Evolutionary conservation across 2,888 invertebrate genomes (phyloP).

Genomic region (Copidosoma aretas): DNA sequence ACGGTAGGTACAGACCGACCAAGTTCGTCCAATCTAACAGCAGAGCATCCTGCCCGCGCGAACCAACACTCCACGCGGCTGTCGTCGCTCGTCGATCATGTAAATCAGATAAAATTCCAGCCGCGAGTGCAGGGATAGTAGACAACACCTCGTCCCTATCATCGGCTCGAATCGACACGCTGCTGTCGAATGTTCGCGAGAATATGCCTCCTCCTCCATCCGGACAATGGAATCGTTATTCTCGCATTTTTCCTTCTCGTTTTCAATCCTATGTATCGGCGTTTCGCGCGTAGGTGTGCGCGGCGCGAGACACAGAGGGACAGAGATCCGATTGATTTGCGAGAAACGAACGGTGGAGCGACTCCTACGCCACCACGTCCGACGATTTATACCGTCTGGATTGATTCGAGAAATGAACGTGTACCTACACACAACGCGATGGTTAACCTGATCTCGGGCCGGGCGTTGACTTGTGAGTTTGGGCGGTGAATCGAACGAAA

Average conservation of each 20-base stretch:
- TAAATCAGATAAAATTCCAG: conserved; percentile 21
- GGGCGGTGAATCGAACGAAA: no score
- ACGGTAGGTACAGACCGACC: no score
- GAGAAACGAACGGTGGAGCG: background rate
- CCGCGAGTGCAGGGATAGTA: no score
- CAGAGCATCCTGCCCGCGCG: no score
- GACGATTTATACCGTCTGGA: conserved; percentile 8
- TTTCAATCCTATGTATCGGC: no score
- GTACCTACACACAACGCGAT: no score
- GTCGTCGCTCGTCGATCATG: conserved; percentile 21
- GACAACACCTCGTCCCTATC: no score
- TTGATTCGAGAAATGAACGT: background rate
- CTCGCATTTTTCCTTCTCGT: background rate
- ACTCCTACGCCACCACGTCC: background rate
- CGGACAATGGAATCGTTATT: conserved; percentile 14
- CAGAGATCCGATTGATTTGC: conserved; percentile 15
- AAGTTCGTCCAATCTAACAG: no score
- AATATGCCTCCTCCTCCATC: conserved; percentile 9
- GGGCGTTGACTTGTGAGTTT: no score
- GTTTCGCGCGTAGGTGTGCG: no score
- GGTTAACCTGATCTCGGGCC: no score
- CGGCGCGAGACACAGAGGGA: background rate
- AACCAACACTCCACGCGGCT: conserved; percentile 1
- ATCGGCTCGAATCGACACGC: no score
- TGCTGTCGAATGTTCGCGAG: background rate